Base-by-base conservation (phyloP, 2,888 invertebrate genomes). In the Clostera curtula region DNA sequence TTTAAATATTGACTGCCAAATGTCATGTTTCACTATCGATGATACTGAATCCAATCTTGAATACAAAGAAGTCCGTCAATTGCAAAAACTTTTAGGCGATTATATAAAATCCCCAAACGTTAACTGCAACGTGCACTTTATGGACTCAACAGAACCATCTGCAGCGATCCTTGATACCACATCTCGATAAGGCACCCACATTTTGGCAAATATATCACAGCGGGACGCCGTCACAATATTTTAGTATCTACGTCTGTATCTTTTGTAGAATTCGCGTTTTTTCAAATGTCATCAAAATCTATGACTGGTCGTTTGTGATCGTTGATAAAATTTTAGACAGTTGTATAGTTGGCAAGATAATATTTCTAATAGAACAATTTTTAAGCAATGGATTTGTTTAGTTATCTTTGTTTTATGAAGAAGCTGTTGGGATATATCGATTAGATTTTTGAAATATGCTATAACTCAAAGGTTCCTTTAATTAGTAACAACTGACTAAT, bases 171-270 rank as follows among this genome's bases (percentile, higher is more conserved):
- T 52, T 38, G 59, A 62, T 67, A 50, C 55, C 59, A 60, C 61
- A 69, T 71, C 71, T 70, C 66, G 79, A 82, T 82, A 80, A 75
- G 63, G 56, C 53, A 63, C 80, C 80, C 82, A 75, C 79, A 83
- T 80, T 74, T 80, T 77, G 77, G 74, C 80, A 79, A 82, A 82
- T 73, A 70, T 52, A 64, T 67, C 79, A 40, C 82, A 66, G 79
- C 77, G 68, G 79, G 83, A 59, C 21, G 75, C 79, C 79, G 66
- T 83, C 82, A 83, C 71, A 83, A 83, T 83, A 83, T 83, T 83
- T 79, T 71, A 74, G 68, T 76, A 67, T 69, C 63, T 61, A 69
- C 60, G 55, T 50, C 62, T 74, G 63, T 67, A 71, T 77, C 69
- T 65, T 54, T 62, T 61, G 64, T 57, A 50, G 42, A 53, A 56